Evolutionary conservation across 2,888 invertebrate genomes (phyloP).

Genomic region (Zonitis immaculata): DNA sequence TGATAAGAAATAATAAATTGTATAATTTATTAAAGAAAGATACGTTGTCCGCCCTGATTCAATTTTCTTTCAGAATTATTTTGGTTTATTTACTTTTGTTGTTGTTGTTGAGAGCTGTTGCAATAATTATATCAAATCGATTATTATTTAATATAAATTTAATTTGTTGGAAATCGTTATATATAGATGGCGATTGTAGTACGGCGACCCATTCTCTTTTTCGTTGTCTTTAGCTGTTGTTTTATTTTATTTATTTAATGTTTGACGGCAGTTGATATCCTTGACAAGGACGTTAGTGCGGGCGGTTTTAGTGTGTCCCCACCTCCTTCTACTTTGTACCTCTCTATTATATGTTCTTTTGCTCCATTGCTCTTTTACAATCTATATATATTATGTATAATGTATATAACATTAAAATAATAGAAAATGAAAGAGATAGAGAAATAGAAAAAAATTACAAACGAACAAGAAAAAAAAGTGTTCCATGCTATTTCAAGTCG

Average conservation of each 20-base stretch:
- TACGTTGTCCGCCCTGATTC: no score
- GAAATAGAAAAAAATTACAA: not conserved
- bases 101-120: no score
- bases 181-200: not conserved
- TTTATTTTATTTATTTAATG: not conserved
- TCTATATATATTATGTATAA: constrained; percentile 5
- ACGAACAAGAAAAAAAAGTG: not conserved
- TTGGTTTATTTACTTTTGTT: no score
- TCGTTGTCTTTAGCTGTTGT: not conserved
- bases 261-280: constrained; percentile 37
- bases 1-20: no score
- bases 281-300: constrained; percentile 44
- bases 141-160: no score
- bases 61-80: no score
- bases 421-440: not conserved
- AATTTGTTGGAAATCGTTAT: not conserved
- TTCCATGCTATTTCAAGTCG: constrained; percentile 26
- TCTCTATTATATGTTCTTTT: no score
- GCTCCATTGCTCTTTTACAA: constrained; percentile 13
- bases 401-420: no score
- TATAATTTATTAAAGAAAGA: no score
- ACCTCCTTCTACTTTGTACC: no score
- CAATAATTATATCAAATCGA: no score
- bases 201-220: not conserved
- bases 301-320: constrained; percentile 30